These are phyloP conservation scores for Casuarius casuarius DNA, from an alignment of 2,113 vertebrate genomes.

Conservation along the genomic window DNA sequence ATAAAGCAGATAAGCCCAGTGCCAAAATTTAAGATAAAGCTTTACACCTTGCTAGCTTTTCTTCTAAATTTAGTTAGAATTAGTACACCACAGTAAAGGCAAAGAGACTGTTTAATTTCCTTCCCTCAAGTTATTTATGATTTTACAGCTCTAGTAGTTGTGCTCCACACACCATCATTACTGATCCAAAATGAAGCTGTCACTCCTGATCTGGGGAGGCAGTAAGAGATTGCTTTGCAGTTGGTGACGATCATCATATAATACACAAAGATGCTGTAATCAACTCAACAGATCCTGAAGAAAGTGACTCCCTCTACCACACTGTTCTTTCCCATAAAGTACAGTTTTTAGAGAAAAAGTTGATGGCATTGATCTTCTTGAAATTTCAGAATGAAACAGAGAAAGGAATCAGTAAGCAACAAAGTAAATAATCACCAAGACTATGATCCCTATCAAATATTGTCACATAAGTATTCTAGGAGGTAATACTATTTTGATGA, in stretches of 20 bases:
- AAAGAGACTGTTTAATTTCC: background rate
- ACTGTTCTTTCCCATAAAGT: background rate
- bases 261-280: background rate
- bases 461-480: background rate
- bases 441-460: background rate
- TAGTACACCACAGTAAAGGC: background rate
- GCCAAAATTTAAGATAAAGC: background rate
- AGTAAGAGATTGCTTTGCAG: background rate
- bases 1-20: fast-evolving
- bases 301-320: background rate
- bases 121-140: background rate
- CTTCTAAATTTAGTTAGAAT: background rate
- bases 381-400: background rate
- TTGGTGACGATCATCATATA: fast-evolving
- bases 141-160: background rate
- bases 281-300: background rate
- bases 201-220: background rate
- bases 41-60: background rate
- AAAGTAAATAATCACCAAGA: background rate
- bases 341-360: background rate
- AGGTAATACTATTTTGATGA: background rate
- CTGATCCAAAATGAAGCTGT: background rate
- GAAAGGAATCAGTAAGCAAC: background rate
- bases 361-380: background rate
- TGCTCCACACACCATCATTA: background rate